A percentile compares a stretch with the other conserved stretches of the same genome.
phyloP scores from a whole-genome alignment of 2,113 vertebrate species.

The Leptodactylus fuscus region DNA sequence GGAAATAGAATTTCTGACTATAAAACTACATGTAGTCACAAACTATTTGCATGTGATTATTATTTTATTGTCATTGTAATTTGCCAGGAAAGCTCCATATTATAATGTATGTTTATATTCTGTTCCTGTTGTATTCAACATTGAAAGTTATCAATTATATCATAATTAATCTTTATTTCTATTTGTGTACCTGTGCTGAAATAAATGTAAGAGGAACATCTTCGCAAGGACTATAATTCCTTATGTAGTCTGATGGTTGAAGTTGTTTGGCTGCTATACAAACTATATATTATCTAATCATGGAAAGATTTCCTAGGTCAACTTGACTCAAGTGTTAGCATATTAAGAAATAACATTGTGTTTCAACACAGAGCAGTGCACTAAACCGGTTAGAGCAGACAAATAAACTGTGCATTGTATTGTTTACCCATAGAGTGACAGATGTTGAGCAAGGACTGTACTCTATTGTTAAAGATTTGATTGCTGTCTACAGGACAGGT shows the following conservation, averaged over 20 bases:
- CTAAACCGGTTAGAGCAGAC: slow-evolving; percentile 14
- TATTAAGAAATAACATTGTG: slow-evolving; percentile 44
- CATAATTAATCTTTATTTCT: not conserved
- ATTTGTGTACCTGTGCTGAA: not conserved
- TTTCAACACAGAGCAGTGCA: slow-evolving; percentile 33
- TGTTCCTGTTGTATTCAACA: not conserved
- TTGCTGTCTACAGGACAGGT: slow-evolving; percentile 27
- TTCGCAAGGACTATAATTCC: not conserved
- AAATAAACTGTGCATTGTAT: slow-evolving; percentile 41
- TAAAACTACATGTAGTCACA: too few species aligned
- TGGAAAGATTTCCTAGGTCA: slow-evolving; percentile 28
- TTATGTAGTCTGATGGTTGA: not conserved
- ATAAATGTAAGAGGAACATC: not conserved
- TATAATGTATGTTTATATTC: not conserved
- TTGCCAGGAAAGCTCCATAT: not conserved
- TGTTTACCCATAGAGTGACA: slow-evolving; percentile 31
- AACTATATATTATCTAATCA: slow-evolving; percentile 33
- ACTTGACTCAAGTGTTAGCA: slow-evolving; percentile 39
- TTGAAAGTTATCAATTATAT: not conserved
- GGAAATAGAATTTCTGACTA: too few species aligned
- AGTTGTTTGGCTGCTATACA: not conserved
- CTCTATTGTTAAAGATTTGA: slow-evolving; percentile 40
- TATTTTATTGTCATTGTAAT: not conserved
- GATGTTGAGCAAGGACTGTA: slow-evolving; percentile 42
- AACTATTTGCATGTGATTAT: too few species aligned